Base-by-base conservation (phyloP, 1,140 invertebrate species). In the Trichonephila clavata region DNA sequence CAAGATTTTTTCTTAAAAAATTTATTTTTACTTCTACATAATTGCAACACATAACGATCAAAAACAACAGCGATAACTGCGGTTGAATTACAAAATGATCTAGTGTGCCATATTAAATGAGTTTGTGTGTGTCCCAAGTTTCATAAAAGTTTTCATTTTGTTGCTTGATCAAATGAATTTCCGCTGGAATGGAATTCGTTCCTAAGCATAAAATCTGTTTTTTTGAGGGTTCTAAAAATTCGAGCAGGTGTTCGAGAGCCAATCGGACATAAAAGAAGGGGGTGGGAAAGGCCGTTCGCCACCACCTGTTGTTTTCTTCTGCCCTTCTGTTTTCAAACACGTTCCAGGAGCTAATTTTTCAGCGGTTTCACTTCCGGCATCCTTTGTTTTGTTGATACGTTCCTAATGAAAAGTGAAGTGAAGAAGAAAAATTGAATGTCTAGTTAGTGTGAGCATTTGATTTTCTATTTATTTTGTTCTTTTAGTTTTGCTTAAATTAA, bases 291-390 rank as follows among this genome's bases (percentile, higher is more conserved):
- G 71, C 27, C 27, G 24, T 77, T 77, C 32, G 27, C 27, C 27
- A 77, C 32, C 71, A 77, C 71, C 71, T 77, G 71, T 39, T 32
- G 27, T 77, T 77, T 77, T 77, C 27, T 18, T 39, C 71, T 7
- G 71, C 71, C 18, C 71, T 32, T 77, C 27, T 77, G 32, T 77
- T 77, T 77, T 77, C 71, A 77, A 32, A 18, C 71, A 77, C 6
- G 71, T 77, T 77, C 71, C 27, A 27, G 32, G 18, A 24, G 27
- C 71, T 77, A 77, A 77, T 77, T 77, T 77, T 77, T 77, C 71
- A 27, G 1, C 71, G 27, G 71, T 77, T 39, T 77, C 14, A 7
- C 71, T 77, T 77, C 71, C 71, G 71, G 71, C 32, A 32, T 16
- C 18, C 13, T 18, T 77, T 77, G 10, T 39, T 77, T 4, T 7